These are phyloP conservation scores for Sebastes goodei DNA, from an alignment of 2,797 vertebrate species.

Conservation along the genomic window DNA sequence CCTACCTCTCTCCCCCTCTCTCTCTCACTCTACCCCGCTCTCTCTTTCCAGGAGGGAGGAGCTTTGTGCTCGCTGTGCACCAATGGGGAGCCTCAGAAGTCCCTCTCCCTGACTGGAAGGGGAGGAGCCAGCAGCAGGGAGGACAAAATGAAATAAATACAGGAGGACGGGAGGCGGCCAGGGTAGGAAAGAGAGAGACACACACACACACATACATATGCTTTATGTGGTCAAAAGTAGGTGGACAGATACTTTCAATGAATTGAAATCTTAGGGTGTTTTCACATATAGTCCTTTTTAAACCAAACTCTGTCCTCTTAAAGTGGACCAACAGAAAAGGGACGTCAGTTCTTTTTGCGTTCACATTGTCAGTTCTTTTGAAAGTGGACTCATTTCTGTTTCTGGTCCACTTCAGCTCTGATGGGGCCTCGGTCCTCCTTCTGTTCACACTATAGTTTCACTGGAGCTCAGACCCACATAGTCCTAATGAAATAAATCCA, in stretches of 20 bases:
- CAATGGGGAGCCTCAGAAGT: slow-evolving; percentile 39
- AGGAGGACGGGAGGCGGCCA: background rate
- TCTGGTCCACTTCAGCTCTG: too few species aligned
- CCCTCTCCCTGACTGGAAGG: slow-evolving; percentile 25
- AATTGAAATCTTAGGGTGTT: background rate
- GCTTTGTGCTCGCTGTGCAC: background rate
- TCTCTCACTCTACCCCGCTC: background rate
- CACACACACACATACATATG: background rate
- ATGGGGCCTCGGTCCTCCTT: too few species aligned
- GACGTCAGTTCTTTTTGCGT: too few species aligned
- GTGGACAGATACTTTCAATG: background rate
- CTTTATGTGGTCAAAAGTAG: background rate
- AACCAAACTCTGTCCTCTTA: too few species aligned
- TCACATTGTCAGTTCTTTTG: too few species aligned
- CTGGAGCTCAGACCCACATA: too few species aligned
- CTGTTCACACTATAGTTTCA: too few species aligned
- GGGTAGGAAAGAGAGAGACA: background rate
- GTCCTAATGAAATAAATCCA: too few species aligned
- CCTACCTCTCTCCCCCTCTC: background rate
- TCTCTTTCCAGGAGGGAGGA: background rate
- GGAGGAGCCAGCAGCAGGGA: slow-evolving; percentile 35
- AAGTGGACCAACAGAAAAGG: too few species aligned
- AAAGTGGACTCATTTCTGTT: too few species aligned
- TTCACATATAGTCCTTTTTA: too few species aligned
- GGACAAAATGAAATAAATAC: slow-evolving; percentile 45